Percentiles rank a stretch among this genome's conserved stretches.
Conservation (phyloP, 2,113 vertebrate species). For the Craseonycteris thonglongyai region DNA sequence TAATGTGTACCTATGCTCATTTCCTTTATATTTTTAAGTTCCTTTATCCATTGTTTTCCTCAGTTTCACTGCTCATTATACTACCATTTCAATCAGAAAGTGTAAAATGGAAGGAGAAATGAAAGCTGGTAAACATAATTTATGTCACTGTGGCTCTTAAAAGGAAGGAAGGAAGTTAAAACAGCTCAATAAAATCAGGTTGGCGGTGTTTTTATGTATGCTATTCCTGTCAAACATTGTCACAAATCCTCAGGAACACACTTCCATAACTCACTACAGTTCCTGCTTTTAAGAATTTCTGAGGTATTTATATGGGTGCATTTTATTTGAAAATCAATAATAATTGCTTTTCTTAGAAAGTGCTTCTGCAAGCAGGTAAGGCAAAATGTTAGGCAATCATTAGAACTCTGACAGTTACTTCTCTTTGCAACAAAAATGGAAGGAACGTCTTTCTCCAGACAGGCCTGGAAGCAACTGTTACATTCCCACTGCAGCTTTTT, state of each 20-base stretch:
- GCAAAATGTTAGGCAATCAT: neutral
- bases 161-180: slow-evolving; percentile 1
- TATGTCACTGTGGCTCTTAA: neutral
- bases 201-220: neutral
- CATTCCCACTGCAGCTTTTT: neutral
- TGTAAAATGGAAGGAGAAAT: neutral
- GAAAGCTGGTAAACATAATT: neutral
- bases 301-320: neutral
- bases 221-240: neutral
- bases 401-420: neutral
- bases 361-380: neutral
- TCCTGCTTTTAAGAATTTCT: neutral
- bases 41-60: neutral
- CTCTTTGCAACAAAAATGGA: slow-evolving; percentile 4
- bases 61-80: neutral
- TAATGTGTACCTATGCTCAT: neutral
- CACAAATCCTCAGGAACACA: neutral
- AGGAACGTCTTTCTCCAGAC: neutral
- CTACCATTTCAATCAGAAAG: neutral
- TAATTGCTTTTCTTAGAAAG: slow-evolving; percentile 10
- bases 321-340: slow-evolving; percentile 39
- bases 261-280: neutral
- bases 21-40: neutral
- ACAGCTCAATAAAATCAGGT: neutral
- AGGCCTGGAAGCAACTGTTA: neutral